A percentile compares a stretch with the other conserved stretches of the same genome.
Conservation (phyloP, 2,888 invertebrate genomes). For the Ferrisia virgata region DNA sequence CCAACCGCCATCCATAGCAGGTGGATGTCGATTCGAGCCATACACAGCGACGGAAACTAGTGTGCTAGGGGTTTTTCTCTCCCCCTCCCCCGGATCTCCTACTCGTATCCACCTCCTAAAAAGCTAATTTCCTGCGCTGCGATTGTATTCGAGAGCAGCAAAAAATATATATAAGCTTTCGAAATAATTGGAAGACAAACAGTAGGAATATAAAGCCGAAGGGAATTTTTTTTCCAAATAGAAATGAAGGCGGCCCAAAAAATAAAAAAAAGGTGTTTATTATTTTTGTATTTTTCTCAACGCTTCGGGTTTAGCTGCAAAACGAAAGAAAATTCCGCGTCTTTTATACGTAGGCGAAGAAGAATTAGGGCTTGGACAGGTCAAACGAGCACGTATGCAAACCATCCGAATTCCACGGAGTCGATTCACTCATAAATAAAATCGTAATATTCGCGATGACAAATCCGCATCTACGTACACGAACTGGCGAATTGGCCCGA, state of each 20-base stretch:
- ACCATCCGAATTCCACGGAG: background rate
- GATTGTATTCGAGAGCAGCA: background rate
- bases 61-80: background rate
- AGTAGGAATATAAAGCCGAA: background rate
- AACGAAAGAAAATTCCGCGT: background rate
- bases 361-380: background rate
- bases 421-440: background rate
- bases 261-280: background rate
- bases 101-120: background rate
- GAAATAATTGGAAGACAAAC: conserved; percentile 4
- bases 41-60: background rate
- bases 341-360: background rate
- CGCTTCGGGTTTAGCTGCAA: background rate
- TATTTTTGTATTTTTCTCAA: background rate
- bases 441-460: background rate
- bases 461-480: background rate
- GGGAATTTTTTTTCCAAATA: background rate
- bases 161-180: background rate
- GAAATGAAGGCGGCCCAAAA: background rate
- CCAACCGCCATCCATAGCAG: background rate
- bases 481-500: background rate
- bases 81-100: too few species aligned
- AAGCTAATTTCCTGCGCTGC: background rate
- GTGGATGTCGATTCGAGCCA: background rate
- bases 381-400: background rate